A percentile compares a stretch with the other conserved stretches of the same genome.
Conservation (phyloP, 1,140 invertebrate genomes). For the Drosophila watanabei region DNA sequence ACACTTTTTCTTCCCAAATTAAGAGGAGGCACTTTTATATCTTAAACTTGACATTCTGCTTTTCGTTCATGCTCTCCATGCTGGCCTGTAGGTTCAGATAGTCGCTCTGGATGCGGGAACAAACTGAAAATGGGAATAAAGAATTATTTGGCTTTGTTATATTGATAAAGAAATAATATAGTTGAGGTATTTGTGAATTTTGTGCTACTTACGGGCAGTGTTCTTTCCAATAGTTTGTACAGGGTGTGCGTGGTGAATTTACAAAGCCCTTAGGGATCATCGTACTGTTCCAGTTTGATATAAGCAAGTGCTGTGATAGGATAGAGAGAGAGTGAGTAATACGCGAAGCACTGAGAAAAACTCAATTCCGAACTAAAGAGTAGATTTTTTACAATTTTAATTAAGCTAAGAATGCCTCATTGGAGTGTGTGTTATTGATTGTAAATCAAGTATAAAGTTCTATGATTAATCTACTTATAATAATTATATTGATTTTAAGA, state of each 20-base stretch:
- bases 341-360: conserved; percentile 20
- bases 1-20: not conserved
- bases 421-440: not conserved
- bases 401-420: not conserved
- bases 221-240: conserved; percentile 54
- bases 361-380: not conserved
- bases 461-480: not conserved
- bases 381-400: not conserved
- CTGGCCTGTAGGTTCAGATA: conserved; percentile 71
- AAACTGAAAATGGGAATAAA: conserved; percentile 66
- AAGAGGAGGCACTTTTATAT: conserved; percentile 49
- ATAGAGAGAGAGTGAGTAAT: conserved; percentile 53
- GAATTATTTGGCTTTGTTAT: conserved; percentile 1
- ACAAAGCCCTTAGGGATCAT: conserved; percentile 76
- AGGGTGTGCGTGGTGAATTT: conserved; percentile 61
- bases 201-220: conserved; percentile 65
- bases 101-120: conserved; percentile 73
- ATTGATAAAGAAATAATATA: not conserved
- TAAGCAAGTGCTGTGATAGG: conserved; percentile 84
- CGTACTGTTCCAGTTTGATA: conserved; percentile 85
- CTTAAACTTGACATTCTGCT: conserved; percentile 81
- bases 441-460: not conserved
- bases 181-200: not conserved
- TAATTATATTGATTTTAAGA: not conserved
- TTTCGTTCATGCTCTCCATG: conserved; percentile 72